Evolutionary conservation across 2,113 vertebrate genomes (phyloP), one percentile per base, ranked within the genome.

Genomic region (Cololabis saira): DNA sequence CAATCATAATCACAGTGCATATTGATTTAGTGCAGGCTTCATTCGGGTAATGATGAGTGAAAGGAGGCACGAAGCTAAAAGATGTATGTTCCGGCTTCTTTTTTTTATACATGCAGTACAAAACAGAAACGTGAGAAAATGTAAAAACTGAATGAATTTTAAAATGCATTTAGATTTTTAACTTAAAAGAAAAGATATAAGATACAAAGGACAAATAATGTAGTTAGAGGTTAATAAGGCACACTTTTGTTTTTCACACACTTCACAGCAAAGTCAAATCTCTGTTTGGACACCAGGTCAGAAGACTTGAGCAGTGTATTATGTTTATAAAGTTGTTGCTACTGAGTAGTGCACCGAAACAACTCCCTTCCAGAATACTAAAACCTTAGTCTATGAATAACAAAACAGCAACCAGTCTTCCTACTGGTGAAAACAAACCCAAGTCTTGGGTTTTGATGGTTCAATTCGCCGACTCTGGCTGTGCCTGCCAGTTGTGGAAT

Each of bases 341-440:
- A 61, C 60, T 51, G 59, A 76, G 57, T 63, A 61, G 49, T 80
- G 69, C 49, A 83, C 67, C 63, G 80, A 52, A 68, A 78, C 55
- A 74, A 60, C 53, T 81, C 50, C 73, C 69, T 56, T 42, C 24
- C 72, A 74, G 75, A 87, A 87, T 80, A 78, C 60, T 47, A 78
- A 87, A 83, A 67, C 49, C 40, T 41, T 17, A 15, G 33, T 50
- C 58, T 73, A 77, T 82, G 63, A 88, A 85, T 87, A 70, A 74
- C 51, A 84, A 71, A 76, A 64, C 61, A 51, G 60, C 30, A 22
- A 3, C 47, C 22, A 33, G 40, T 60, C 30, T 50, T 62, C 51
- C 59, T 58, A 44, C 58, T 59, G 61, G 22, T 49, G 47, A 69
- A 74, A 65, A 69, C 51, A 59, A 72, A 72, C 47, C 55, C 30